Percentiles rank a stretch among this genome's conserved stretches.
phyloP scores from a whole-genome alignment of 2,888 invertebrate genomes.

The Cartodere bifasciata region DNA sequence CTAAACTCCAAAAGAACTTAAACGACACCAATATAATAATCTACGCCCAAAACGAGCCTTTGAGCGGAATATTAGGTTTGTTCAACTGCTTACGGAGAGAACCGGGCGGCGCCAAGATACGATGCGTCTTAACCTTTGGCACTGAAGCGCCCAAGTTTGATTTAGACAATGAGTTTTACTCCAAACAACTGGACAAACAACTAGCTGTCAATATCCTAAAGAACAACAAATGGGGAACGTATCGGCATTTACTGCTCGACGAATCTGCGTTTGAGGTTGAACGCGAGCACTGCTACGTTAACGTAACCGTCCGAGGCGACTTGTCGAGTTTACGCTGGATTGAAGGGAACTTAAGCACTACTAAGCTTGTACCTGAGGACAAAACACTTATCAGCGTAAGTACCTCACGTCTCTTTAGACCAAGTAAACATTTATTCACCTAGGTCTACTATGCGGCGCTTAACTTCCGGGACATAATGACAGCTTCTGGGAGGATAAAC shows the following conservation, averaged over 20 bases:
- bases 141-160: constrained; percentile 50
- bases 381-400: constrained; percentile 10
- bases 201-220: constrained; percentile 65
- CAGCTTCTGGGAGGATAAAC: constrained; percentile 80
- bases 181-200: constrained; percentile 52
- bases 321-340: constrained; percentile 76
- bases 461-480: constrained; percentile 93
- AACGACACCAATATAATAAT: constrained; percentile 48
- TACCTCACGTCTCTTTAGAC: no score
- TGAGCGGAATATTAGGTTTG: constrained; percentile 61
- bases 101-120: constrained; percentile 34
- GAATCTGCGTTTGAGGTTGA: constrained; percentile 35
- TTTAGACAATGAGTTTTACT: constrained; percentile 48
- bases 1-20: constrained; percentile 30
- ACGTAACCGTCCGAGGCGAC: constrained; percentile 70
- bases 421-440: constrained; percentile 4
- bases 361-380: constrained; percentile 4
- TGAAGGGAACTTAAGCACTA: constrained; percentile 49
- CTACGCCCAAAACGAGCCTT: constrained; percentile 46
- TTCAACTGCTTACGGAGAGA: constrained; percentile 56
- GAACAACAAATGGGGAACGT: constrained; percentile 48
- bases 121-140: constrained; percentile 46
- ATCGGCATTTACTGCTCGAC: constrained; percentile 60
- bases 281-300: constrained; percentile 59
- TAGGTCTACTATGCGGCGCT: constrained; percentile 55